phyloP scores from a whole-genome alignment of 2,113 vertebrate genomes.

The Apus apus region DNA sequence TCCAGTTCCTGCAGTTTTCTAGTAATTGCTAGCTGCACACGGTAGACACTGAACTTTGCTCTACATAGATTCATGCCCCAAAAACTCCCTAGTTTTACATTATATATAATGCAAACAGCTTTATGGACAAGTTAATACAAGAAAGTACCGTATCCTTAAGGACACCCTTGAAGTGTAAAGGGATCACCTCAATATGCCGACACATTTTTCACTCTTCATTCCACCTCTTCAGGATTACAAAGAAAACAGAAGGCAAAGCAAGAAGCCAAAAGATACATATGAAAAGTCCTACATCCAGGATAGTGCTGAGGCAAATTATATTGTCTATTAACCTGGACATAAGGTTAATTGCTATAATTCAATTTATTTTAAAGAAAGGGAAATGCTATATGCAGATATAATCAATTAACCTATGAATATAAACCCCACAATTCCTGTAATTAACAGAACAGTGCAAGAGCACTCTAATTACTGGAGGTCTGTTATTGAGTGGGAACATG shows the following conservation, averaged over 20 bases:
- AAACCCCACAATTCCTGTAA: slow-evolving; percentile 50
- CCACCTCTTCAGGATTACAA: neutral
- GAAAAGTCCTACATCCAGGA: neutral
- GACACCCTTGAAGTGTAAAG: neutral
- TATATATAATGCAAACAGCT: neutral
- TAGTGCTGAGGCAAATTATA: slow-evolving; percentile 3
- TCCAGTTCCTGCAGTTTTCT: neutral
- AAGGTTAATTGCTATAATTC: slow-evolving; percentile 37
- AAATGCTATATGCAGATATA: slow-evolving; percentile 6
- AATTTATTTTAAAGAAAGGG: slow-evolving; percentile 42
- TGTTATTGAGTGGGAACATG: neutral
- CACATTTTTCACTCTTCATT: neutral
- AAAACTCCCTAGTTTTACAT: neutral
- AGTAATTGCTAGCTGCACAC: neutral
- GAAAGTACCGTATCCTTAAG: neutral
- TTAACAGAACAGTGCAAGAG: slow-evolving; percentile 49
- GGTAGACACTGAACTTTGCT: neutral
- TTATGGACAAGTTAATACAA: neutral
- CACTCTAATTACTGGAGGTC: slow-evolving; percentile 42
- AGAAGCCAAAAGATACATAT: neutral
- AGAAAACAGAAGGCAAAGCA: neutral
- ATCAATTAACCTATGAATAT: slow-evolving; percentile 54
- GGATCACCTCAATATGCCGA: neutral
- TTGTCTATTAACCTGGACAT: slow-evolving; percentile 9
- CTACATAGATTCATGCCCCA: neutral